A percentile compares a stretch with the other conserved stretches of the same genome.
phyloP scores from a whole-genome alignment of 1,140 invertebrate genomes.

The Magallana ariakensis region DNA sequence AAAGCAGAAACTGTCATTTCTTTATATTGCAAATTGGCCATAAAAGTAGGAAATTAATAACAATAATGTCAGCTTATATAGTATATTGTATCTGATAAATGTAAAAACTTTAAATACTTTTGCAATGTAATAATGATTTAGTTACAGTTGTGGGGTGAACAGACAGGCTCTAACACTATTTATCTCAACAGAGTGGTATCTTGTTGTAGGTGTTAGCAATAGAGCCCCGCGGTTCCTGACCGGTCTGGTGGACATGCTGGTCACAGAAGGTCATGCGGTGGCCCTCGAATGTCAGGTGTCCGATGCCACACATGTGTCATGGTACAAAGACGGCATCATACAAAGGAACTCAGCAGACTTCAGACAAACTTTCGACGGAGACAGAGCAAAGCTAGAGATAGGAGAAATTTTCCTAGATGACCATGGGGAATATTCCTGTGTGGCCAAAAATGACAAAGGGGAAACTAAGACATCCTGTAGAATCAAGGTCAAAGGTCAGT shows the following conservation, averaged over 20 bases:
- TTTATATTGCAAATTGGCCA: no score
- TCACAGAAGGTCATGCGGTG: slow-evolving; percentile 68
- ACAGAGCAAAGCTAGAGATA: slow-evolving; percentile 68
- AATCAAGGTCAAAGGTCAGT: slow-evolving; percentile 68
- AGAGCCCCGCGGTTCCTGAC: slow-evolving; percentile 61
- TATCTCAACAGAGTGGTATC: no score
- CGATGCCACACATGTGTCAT: slow-evolving; percentile 63
- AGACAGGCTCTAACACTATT: no score
- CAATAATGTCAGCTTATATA: no score
- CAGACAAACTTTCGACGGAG: slow-evolving; percentile 72
- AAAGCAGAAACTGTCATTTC: no score
- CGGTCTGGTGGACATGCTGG: slow-evolving; percentile 60
- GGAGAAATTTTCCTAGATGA: slow-evolving; percentile 72
- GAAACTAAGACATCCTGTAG: slow-evolving; percentile 63
- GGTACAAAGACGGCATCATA: slow-evolving; percentile 72
- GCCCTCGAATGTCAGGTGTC: slow-evolving; percentile 61
- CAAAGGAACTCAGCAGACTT: slow-evolving; percentile 69
- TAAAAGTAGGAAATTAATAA: no score
- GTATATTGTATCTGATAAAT: no score
- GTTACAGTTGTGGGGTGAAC: no score
- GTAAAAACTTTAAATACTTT: no score
- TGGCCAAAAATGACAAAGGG: slow-evolving; percentile 67
- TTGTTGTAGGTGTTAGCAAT: slow-evolving; percentile 51
- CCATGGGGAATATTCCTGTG: slow-evolving; percentile 68
- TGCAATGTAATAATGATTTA: no score